Conservation (phyloP, 2,888 invertebrate genomes). For the Sarcophaga subvicina region DNA sequence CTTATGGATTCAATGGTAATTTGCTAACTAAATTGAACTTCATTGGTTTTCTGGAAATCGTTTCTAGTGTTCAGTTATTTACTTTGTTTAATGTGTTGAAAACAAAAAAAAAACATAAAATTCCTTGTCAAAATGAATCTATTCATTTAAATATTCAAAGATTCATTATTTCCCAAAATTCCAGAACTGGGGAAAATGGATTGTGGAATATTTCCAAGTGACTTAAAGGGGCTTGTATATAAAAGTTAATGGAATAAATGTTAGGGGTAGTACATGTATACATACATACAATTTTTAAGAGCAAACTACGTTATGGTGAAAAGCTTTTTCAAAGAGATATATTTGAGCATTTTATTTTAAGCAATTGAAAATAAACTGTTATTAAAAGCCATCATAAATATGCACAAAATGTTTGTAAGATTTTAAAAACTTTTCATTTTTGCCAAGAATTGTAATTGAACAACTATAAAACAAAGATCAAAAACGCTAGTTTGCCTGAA, state of each 20-base stretch:
- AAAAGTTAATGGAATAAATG: neutral
- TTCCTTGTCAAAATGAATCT: constrained; percentile 39
- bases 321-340: constrained; percentile 16
- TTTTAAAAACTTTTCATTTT: neutral
- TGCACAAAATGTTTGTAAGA: neutral
- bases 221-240: neutral
- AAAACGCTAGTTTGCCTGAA: too few species aligned
- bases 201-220: neutral
- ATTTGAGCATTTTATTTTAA: neutral
- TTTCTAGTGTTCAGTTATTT: constrained; percentile 51
- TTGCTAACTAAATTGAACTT: constrained; percentile 80
- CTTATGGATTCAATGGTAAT: constrained; percentile 77
- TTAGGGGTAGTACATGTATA: neutral
- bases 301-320: constrained; percentile 10
- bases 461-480: too few species aligned
- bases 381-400: neutral
- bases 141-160: constrained; percentile 16
- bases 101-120: constrained; percentile 22
- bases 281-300: neutral
- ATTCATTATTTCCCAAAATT: constrained; percentile 34
- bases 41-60: constrained; percentile 68
- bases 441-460: too few species aligned
- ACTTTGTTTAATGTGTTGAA: neutral
- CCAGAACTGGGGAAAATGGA: neutral
- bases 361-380: too few species aligned